A percentile compares a stretch with the other conserved stretches of the same genome.
These are phyloP conservation scores for Theocolax elegans DNA, from an alignment of 1,140 invertebrate genomes.

Conservation along the genomic window DNA sequence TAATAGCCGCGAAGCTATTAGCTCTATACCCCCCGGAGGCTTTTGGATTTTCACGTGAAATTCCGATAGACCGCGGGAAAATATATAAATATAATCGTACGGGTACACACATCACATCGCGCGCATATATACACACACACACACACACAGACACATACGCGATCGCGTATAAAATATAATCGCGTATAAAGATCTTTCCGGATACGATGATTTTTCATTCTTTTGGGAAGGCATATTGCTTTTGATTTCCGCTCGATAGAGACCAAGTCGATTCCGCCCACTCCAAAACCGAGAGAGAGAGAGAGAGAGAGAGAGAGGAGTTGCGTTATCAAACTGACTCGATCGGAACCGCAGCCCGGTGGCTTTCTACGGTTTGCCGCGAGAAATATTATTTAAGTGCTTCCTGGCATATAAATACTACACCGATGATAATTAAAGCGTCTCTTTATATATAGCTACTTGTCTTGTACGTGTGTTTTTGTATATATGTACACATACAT, in stretches of 20 bases:
- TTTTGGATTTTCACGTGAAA: slow-evolving; percentile 42
- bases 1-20: slow-evolving; percentile 53
- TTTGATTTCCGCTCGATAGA: slow-evolving; percentile 64
- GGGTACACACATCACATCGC: not conserved
- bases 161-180: no score
- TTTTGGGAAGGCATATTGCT: slow-evolving; percentile 54
- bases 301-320: no score
- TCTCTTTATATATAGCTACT: slow-evolving; percentile 36
- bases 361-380: not conserved
- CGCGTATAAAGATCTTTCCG: slow-evolving; percentile 40
- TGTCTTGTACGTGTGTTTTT: not conserved
- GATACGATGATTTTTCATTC: slow-evolving; percentile 39
- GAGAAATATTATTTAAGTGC: slow-evolving; percentile 68
- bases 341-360: slow-evolving; percentile 56
- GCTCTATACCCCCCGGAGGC: not conserved
- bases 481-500: no score
- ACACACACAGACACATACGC: no score
- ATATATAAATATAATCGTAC: slow-evolving; percentile 3
- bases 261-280: slow-evolving; percentile 54
- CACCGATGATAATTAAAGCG: slow-evolving; percentile 67
- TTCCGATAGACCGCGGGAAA: no score
- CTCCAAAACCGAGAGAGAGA: no score
- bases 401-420: slow-evolving; percentile 68
- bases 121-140: no score
- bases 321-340: slow-evolving; percentile 45